Conservation (phyloP, 2,113 vertebrate genomes). For the Galbula dea region DNA sequence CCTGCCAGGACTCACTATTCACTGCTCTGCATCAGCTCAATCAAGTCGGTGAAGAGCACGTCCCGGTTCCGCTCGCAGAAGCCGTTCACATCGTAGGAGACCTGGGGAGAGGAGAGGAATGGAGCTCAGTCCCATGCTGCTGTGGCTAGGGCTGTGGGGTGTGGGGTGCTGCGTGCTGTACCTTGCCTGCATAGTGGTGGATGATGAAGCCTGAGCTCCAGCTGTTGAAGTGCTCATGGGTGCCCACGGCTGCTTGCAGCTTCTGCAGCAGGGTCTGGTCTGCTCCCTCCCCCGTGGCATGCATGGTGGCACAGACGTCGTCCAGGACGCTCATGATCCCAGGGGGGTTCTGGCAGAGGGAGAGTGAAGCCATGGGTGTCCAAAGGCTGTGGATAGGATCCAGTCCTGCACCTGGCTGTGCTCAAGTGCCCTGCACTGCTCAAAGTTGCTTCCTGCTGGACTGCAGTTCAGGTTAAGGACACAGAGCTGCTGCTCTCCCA, state of each 20-base stretch:
- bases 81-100: conserved; percentile 88
- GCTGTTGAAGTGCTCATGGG: conserved; percentile 95
- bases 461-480: neutral
- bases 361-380: neutral
- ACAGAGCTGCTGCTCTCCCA: neutral
- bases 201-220: conserved; percentile 92
- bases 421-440: accelerated
- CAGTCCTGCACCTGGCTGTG: neutral
- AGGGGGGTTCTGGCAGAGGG: conserved; percentile 81
- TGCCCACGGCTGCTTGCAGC: conserved; percentile 88
- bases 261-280: conserved; percentile 94
- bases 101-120: conserved; percentile 66
- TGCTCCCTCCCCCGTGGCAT: conserved; percentile 90
- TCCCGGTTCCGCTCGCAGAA: conserved; percentile 96
- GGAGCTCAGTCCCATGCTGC: neutral
- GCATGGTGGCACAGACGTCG: conserved; percentile 96
- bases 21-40: conserved; percentile 97
- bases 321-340: conserved; percentile 97
- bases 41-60: conserved; percentile 92
- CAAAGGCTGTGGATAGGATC: neutral
- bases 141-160: neutral
- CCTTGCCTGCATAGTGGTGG: conserved; percentile 97
- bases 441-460: neutral
- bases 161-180: neutral
- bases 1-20: conserved; percentile 79